Percentiles rank a stretch among this genome's conserved stretches.
These are phyloP conservation scores for Toxotes jaculatrix DNA, from an alignment of 2,113 vertebrate species.

Conservation along the genomic window DNA sequence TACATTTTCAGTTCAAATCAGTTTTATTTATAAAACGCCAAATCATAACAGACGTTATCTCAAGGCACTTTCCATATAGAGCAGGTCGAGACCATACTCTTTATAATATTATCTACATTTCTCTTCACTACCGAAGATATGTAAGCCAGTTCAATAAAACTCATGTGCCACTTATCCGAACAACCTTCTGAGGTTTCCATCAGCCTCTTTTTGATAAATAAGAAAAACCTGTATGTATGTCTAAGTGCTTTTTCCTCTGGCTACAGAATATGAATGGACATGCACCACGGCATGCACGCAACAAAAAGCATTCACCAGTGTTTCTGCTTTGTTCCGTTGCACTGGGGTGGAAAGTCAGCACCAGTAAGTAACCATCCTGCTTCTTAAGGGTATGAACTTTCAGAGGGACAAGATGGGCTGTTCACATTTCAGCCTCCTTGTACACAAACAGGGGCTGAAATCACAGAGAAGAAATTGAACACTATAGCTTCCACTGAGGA, in stretches of 20 bases:
- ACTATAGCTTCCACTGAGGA: neutral
- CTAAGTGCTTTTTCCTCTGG: conserved; percentile 6
- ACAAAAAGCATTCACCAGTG: conserved; percentile 15
- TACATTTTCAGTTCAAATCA: too few relatives aligned
- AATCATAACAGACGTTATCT: too few relatives aligned
- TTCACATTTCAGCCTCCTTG: neutral
- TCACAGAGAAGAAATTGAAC: neutral
- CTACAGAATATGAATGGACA: neutral
- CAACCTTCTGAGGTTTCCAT: conserved; percentile 1
- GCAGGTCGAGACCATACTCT: too few relatives aligned
- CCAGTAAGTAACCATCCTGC: conserved; percentile 31
- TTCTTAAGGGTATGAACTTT: conserved; percentile 32
- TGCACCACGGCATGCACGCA: too few relatives aligned
- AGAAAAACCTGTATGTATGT: neutral
- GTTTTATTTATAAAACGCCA: too few relatives aligned
- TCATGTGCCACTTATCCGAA: neutral
- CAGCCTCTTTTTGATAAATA: neutral
- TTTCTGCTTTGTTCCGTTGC: conserved; percentile 29
- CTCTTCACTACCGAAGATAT: too few relatives aligned
- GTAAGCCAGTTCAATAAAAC: neutral
- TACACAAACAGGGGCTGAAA: neutral
- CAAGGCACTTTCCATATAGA: too few relatives aligned
- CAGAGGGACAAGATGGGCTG: conserved; percentile 13
- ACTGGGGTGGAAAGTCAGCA: conserved; percentile 27
- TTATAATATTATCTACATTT: too few relatives aligned